These are phyloP conservation scores for Vannuccia rotundouncinata DNA, from an alignment of 2,888 invertebrate genomes.

Conservation along the genomic window DNA sequence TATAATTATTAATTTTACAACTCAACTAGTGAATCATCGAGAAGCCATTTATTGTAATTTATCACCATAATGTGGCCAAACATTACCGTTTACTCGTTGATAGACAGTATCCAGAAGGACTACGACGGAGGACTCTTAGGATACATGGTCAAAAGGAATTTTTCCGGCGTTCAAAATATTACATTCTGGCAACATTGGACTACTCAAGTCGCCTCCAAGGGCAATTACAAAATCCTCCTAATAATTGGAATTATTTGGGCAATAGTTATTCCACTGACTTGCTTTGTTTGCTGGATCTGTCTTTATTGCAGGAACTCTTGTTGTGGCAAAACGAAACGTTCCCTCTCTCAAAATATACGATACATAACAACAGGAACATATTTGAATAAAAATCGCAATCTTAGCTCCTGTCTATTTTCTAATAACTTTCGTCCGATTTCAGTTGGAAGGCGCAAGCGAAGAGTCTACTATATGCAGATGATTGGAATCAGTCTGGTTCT, in stretches of 20 bases:
- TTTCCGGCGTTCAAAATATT: neutral
- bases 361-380: too few relatives aligned
- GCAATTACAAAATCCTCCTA: neutral
- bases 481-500: neutral
- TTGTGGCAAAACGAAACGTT: too few relatives aligned
- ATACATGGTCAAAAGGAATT: neutral
- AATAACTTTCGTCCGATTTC: too few relatives aligned
- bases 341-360: too few relatives aligned
- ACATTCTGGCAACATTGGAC: neutral
- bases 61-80: too few relatives aligned
- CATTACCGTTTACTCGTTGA: too few relatives aligned
- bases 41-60: conserved; percentile 19
- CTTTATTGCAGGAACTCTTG: neutral
- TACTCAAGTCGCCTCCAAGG: neutral
- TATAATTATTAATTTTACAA: too few relatives aligned
- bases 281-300: neutral
- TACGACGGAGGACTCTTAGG: neutral
- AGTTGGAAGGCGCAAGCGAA: too few relatives aligned
- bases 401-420: too few relatives aligned
- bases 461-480: neutral
- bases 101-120: neutral
- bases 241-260: neutral
- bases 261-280: neutral
- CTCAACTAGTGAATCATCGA: too few relatives aligned
- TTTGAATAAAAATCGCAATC: too few relatives aligned